Base-by-base conservation (phyloP, 2,113 vertebrate genomes). In the Odobenus rosmarus region DNA sequence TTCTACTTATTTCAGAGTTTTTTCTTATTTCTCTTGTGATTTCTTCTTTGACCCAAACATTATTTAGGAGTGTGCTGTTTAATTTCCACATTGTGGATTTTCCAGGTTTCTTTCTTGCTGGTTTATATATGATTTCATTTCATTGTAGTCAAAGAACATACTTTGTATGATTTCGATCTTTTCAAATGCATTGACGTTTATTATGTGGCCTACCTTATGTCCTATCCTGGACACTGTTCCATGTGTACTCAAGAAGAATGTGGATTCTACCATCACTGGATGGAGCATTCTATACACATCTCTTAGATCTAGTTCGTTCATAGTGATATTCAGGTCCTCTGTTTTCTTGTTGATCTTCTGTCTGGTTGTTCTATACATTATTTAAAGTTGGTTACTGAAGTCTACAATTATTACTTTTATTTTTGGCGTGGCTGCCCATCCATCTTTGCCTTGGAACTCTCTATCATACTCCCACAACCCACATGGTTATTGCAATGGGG, bases 1-100 rank as follows among this genome's bases (percentile, higher is more conserved):
- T 90, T 84, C 57, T 16, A n/a, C 26, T 82, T 21, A 67, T 67
- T n/a, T 96, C 46, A 23, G 61, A 81, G 36, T 76, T 67, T 93
- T 76, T 92, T 82, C 51, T 69, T 31, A 79, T 87, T 92, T 89
- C 61, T 83, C 33, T 83, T 69, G 39, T 84, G 79, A 72, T 92
- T 42, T 74, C n/a, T 42, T 94, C 28, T 93, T 83, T 93, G 57
- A 76, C 19, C 36, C 18, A 74, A 26, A 82, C n/a, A 3, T 51
- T 93, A 69, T 93, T 84, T 77, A 53, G 33, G 14, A 69, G 7
- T 84, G 8, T 33, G 5, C 77, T 67, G 7, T 36, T 67, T 76
- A 89, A 77, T 84, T 84, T 84, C 10, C 42, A 88, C 26, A 57
- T 93, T 83, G 33, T 67, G 9, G 82, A 64, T 74, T 64, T 96